These are phyloP conservation scores for Trissolcus brochymenae DNA, from an alignment of 2,888 invertebrate species.

Conservation along the genomic window DNA sequence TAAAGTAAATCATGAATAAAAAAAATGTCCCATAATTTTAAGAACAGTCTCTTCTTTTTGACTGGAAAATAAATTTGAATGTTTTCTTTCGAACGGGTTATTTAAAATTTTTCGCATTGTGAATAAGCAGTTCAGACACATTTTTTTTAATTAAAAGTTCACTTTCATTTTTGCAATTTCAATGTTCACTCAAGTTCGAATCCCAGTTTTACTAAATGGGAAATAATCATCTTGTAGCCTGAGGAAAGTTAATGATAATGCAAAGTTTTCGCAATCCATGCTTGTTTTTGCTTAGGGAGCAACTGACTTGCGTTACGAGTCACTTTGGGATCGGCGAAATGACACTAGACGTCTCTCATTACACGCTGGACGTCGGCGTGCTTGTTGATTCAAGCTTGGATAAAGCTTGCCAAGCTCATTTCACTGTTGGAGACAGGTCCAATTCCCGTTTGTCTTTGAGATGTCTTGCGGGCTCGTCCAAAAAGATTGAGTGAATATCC, in stretches of 20 bases:
- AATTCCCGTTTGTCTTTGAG: slow-evolving; percentile 28
- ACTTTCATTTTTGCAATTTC: too few relatives aligned
- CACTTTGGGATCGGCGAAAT: slow-evolving; percentile 31
- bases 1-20: too few relatives aligned
- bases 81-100: too few relatives aligned
- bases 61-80: too few relatives aligned
- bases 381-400: slow-evolving; percentile 52
- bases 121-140: not conserved
- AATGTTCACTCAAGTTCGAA: too few relatives aligned
- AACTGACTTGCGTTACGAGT: slow-evolving; percentile 18
- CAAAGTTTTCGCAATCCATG: not conserved
- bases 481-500: slow-evolving; percentile 14
- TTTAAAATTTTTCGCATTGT: too few relatives aligned
- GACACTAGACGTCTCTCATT: slow-evolving; percentile 49
- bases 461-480: slow-evolving; percentile 7
- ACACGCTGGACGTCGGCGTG: slow-evolving; percentile 41
- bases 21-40: too few relatives aligned
- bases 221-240: not conserved
- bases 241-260: slow-evolving; percentile 1
- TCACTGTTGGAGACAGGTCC: slow-evolving; percentile 35
- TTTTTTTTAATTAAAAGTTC: not conserved
- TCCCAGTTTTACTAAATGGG: too few relatives aligned
- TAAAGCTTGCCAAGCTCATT: slow-evolving; percentile 48
- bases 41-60: too few relatives aligned
- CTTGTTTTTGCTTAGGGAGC: slow-evolving; percentile 15